phyloP scores from a whole-genome alignment of 2,113 vertebrate species.

The Paracanthobrama guichenoti region DNA sequence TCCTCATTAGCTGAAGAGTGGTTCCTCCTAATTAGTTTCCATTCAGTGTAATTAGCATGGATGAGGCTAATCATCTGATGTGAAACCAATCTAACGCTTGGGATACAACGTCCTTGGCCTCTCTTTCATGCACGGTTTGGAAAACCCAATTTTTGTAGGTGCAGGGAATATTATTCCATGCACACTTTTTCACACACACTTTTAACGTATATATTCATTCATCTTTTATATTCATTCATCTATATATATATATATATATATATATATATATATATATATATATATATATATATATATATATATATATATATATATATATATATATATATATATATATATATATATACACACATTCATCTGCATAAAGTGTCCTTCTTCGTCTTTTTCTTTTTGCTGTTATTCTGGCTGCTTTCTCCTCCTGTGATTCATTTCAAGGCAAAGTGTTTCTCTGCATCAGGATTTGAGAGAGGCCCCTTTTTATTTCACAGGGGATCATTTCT shows the following conservation, averaged over 20 bases:
- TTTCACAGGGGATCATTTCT: conserved; percentile 50
- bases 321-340: background rate
- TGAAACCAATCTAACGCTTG: conserved; percentile 94
- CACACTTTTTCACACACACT: background rate
- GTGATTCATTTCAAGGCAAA: conserved; percentile 39
- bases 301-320: background rate
- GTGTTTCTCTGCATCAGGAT: conserved; percentile 39
- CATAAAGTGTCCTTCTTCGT: background rate
- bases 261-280: background rate
- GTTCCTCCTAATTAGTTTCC: conserved; percentile 97
- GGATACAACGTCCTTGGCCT: conserved; percentile 91
- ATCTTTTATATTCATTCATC: too few species aligned
- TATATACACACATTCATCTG: too few species aligned
- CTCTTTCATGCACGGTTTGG: conserved; percentile 81
- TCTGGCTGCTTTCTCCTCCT: conserved; percentile 31
- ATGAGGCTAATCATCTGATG: conserved; percentile 96
- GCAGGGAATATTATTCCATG: conserved; percentile 16
- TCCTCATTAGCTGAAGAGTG: conserved; percentile 95
- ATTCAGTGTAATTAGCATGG: conserved; percentile 93
- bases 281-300: background rate
- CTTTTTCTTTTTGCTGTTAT: conserved; percentile 7
- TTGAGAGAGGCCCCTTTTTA: conserved; percentile 50
- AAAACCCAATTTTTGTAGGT: background rate
- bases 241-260: background rate
- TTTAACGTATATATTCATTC: too few species aligned